Percentiles rank a stretch among this genome's conserved stretches.
Conservation (phyloP, 2,888 invertebrate species). For the Tipula lateralis region DNA sequence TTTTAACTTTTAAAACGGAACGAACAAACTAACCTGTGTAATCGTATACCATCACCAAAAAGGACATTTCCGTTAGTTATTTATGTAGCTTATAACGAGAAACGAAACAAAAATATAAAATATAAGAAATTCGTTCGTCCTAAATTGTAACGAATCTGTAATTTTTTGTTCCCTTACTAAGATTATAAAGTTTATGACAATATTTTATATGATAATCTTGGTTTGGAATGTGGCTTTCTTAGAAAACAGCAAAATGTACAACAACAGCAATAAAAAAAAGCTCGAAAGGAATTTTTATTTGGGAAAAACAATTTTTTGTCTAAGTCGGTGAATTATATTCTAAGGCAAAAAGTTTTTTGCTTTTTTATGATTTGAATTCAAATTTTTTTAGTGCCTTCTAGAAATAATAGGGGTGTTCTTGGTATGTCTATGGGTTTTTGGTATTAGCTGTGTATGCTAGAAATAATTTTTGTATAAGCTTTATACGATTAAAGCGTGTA, state of each 20-base stretch:
- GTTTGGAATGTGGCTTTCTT: not conserved
- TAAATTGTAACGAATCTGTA: not conserved
- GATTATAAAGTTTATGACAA: slow-evolving; percentile 2
- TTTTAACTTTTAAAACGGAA: not conserved
- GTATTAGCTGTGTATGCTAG: not conserved
- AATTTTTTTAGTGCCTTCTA: not conserved
- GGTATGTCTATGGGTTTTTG: not conserved
- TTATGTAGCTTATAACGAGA: not conserved
- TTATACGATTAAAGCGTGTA: not conserved
- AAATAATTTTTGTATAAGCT: not conserved
- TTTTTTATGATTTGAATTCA: not conserved
- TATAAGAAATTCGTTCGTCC: not conserved
- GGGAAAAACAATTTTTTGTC: not conserved
- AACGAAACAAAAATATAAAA: not conserved
- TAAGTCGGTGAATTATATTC: not conserved
- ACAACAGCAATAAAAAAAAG: not conserved
- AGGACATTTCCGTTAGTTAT: not conserved
- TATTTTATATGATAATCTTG: not conserved
- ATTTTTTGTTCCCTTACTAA: not conserved
- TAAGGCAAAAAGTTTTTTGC: not conserved
- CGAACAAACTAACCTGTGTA: not conserved
- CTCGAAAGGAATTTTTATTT: not conserved
- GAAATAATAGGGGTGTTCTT: not conserved
- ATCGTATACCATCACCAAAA: not conserved
- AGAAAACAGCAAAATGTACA: not conserved